phyloP scores from a whole-genome alignment of 2,113 vertebrate species.

The Paracanthobrama guichenoti region DNA sequence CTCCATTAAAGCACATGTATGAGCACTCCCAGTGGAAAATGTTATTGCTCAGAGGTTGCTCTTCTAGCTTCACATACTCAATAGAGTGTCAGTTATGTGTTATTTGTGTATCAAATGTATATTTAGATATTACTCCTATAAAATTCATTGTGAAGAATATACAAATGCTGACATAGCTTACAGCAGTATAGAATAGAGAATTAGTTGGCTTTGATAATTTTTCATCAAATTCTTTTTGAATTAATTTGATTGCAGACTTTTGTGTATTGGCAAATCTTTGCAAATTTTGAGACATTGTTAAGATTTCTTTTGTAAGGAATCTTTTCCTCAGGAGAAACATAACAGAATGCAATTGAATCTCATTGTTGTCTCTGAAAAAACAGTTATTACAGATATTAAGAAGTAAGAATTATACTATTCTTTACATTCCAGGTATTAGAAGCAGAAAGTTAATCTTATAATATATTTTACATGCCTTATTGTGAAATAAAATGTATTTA shows the following conservation, averaged over 20 bases:
- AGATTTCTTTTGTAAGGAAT: no score
- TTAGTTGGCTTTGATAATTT: not conserved
- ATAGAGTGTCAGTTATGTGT: not conserved
- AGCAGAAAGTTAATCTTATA: no score
- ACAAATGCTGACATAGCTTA: not conserved
- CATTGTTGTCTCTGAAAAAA: no score
- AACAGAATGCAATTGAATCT: no score
- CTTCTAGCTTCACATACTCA: no score
- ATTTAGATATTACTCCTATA: not conserved
- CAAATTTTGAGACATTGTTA: not conserved
- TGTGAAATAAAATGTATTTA: no score
- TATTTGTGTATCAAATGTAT: not conserved
- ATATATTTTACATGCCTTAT: no score
- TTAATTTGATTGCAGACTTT: not conserved
- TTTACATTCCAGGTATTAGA: no score
- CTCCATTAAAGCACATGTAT: constrained; percentile 13
- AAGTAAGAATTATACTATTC: no score
- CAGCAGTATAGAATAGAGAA: not conserved
- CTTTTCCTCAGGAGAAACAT: not conserved
- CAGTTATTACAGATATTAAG: no score
- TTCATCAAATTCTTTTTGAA: not conserved
- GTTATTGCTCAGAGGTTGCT: not conserved
- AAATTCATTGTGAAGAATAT: not conserved
- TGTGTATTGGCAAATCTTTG: not conserved
- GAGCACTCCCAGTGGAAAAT: not conserved